Evolutionary conservation across 2,113 vertebrate genomes (phyloP).

Genomic region (Salvelinus alpinus): DNA sequence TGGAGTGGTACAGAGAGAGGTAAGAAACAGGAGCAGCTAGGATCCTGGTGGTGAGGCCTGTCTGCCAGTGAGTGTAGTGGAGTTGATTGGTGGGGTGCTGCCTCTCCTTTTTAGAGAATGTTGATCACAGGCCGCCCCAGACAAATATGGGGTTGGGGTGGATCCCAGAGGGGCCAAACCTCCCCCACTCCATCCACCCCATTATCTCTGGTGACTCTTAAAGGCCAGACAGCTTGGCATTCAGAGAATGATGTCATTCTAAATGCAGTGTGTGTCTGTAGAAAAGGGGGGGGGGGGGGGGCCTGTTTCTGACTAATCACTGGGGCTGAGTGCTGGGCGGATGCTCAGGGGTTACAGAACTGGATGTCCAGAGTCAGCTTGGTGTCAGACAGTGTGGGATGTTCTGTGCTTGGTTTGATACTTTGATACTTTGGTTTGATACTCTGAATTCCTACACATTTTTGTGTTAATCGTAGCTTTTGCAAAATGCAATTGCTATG

Average conservation of each 20-base stretch:
- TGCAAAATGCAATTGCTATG: too few species aligned
- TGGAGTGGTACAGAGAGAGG: slow-evolving; percentile 11
- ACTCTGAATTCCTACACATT: too few species aligned
- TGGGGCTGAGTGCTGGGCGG: neutral
- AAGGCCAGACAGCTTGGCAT: slow-evolving; percentile 21
- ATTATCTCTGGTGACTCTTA: slow-evolving; percentile 18
- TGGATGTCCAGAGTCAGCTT: neutral
- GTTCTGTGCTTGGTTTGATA: neutral
- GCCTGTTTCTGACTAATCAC: slow-evolving; percentile 9
- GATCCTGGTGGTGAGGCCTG: neutral
- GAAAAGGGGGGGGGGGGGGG: neutral
- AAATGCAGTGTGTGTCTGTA: slow-evolving; percentile 6
- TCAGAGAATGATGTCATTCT: slow-evolving; percentile 29
- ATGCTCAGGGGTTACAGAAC: neutral
- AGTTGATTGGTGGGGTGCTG: neutral
- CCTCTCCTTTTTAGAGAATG: neutral
- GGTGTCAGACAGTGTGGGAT: neutral
- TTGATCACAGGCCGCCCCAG: neutral
- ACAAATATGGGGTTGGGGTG: neutral
- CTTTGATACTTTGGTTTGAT: neutral
- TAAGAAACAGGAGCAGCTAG: neutral
- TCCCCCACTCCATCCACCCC: slow-evolving; percentile 1
- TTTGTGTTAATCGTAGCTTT: too few species aligned
- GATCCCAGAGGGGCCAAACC: neutral
- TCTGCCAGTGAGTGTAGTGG: neutral